phyloP scores from a whole-genome alignment of 2,888 invertebrate genomes.

The Coecobrya sp. region DNA sequence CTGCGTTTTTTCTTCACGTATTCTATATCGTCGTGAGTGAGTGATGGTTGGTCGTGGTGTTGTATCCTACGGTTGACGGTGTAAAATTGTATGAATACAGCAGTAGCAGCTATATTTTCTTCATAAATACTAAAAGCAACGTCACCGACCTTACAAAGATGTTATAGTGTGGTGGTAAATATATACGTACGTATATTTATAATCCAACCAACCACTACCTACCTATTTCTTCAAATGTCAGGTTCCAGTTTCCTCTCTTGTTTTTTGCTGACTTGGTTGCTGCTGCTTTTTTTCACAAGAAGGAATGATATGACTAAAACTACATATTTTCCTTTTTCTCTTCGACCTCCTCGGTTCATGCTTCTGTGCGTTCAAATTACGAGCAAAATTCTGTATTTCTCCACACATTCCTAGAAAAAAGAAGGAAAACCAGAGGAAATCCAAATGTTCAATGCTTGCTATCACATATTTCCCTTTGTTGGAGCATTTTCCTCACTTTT shows the following conservation, averaged over 20 bases:
- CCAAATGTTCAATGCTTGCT: slow-evolving; percentile 34
- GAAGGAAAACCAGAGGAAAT: slow-evolving; percentile 55
- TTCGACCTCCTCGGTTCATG: slow-evolving; percentile 62
- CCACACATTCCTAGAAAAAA: slow-evolving; percentile 27
- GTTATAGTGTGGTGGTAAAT: neutral
- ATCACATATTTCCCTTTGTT: slow-evolving; percentile 3
- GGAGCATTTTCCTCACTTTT: neutral
- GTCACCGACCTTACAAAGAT: neutral
- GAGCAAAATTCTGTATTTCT: slow-evolving; percentile 37
- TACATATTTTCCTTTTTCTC: slow-evolving; percentile 35
- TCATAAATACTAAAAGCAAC: slow-evolving; percentile 38
- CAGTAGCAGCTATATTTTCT: neutral
- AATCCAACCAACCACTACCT: neutral
- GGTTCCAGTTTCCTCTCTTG: slow-evolving; percentile 55
- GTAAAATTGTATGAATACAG: slow-evolving; percentile 2
- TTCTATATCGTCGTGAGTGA: slow-evolving; percentile 11
- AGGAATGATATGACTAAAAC: slow-evolving; percentile 52
- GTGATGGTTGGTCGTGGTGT: slow-evolving; percentile 10
- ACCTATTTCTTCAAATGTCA: slow-evolving; percentile 74
- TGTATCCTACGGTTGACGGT: neutral
- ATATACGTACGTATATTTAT: neutral
- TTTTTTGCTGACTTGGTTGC: slow-evolving; percentile 56
- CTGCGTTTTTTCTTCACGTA: slow-evolving; percentile 21
- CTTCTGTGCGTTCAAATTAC: slow-evolving; percentile 72
- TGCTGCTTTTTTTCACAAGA: slow-evolving; percentile 2